These are phyloP conservation scores for Brachyptera putata DNA, from an alignment of 2,888 invertebrate species.

Conservation along the genomic window DNA sequence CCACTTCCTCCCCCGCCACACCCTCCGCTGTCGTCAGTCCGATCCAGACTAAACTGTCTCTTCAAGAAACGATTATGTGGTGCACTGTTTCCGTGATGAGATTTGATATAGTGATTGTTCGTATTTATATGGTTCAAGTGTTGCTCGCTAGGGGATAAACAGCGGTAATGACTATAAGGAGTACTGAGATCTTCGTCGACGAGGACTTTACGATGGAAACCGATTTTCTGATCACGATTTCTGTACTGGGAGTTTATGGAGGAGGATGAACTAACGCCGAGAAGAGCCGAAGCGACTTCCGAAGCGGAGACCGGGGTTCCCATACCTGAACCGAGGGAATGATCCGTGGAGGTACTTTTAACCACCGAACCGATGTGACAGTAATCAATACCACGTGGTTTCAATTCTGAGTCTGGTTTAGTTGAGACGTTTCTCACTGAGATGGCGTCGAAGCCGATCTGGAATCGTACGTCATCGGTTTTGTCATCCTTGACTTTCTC, in stretches of 20 bases:
- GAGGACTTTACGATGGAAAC: constrained; percentile 23
- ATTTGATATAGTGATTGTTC: constrained; percentile 17
- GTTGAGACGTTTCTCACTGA: not conserved
- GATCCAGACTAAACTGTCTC: constrained; percentile 66
- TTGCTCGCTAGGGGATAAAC: constrained; percentile 59
- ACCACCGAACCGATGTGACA: constrained; percentile 40
- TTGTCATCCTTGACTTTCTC: not conserved
- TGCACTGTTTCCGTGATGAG: constrained; percentile 3
- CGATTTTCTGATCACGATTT: not conserved
- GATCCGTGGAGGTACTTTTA: constrained; percentile 49
- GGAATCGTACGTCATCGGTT: not conserved
- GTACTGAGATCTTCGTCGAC: constrained; percentile 61
- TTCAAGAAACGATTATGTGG: constrained; percentile 51
- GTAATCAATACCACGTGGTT: no score
- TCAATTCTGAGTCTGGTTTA: not conserved
- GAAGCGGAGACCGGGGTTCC: constrained; percentile 50
- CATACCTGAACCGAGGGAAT: constrained; percentile 38
- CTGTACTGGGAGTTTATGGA: constrained; percentile 5
- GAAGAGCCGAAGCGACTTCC: constrained; percentile 51
- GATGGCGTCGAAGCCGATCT: constrained; percentile 1
- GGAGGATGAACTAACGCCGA: constrained; percentile 51
- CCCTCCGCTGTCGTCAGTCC: constrained; percentile 39
- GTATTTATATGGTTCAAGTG: constrained; percentile 25
- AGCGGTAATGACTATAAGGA: constrained; percentile 71
- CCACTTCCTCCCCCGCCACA: not conserved